Evolutionary conservation across 2,797 vertebrate genomes (phyloP).

Genomic region (Pterois miles): DNA sequence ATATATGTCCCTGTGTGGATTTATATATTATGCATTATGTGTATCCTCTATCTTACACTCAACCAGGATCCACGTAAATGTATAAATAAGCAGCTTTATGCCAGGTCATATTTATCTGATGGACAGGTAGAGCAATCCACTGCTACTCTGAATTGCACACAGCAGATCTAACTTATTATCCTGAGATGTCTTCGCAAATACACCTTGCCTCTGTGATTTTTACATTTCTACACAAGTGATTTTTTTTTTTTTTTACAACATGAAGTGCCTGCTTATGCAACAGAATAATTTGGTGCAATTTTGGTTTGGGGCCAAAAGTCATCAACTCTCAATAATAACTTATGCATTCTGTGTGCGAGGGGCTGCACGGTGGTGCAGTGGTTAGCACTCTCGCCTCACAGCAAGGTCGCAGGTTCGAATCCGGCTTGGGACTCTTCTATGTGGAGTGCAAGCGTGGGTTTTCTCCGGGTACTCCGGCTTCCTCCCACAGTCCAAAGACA

Average conservation of each 20-base stretch:
- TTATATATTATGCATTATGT: not conserved
- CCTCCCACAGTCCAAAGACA: too few species aligned
- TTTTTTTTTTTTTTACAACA: not conserved
- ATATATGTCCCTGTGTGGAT: not conserved
- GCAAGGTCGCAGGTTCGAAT: too few species aligned
- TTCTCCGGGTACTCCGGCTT: too few species aligned
- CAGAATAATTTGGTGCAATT: slow-evolving; percentile 18
- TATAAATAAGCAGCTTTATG: slow-evolving; percentile 6
- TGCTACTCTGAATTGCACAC: not conserved
- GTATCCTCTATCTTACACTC: not conserved
- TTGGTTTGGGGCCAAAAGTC: slow-evolving; percentile 35
- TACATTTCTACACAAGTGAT: not conserved
- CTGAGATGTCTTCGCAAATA: slow-evolving; percentile 10
- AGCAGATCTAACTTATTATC: slow-evolving; percentile 13
- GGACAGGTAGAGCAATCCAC: not conserved
- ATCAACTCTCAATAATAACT: slow-evolving; percentile 18
- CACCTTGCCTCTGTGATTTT: not conserved
- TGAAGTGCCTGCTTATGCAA: not conserved
- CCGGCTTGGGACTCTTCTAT: too few species aligned
- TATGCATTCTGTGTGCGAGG: slow-evolving; percentile 20
- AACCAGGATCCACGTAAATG: not conserved
- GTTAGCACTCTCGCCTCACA: too few species aligned
- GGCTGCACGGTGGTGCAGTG: too few species aligned
- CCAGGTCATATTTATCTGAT: not conserved
- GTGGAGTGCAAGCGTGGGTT: too few species aligned